Evolutionary conservation across 2,888 invertebrate species (phyloP), one percentile per base, ranked within the genome.

Genomic region (Hypercompe scribonia): DNA sequence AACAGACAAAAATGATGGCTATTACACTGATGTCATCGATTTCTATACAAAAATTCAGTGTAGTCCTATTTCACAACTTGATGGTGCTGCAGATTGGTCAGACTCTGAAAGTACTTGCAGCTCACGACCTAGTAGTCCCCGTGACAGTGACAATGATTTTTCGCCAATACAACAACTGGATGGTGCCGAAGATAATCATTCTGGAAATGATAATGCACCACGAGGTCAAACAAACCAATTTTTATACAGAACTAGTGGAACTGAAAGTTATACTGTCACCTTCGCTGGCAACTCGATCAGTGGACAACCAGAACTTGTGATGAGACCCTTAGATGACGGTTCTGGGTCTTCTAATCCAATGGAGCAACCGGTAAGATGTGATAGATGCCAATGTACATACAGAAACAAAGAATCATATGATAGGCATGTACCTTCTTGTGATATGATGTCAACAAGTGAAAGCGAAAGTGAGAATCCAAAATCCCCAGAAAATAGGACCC

Each of bases 331-430:
- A 75, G 95, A 95, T 72, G 95, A 96, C 70, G 89, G 88, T 42
- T 87, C 92, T 42, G 88, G 87, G 2, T 88, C 90, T 65, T 87
- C 94, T 58, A 96, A 96, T 67, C 95, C 96, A 71, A 95, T 96
- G 63, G 97, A 97, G 83, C 97, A 97, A 84, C 97, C 98, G 13
- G 98, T 99, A 1, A 97, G 98, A 85, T 99, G 99, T 91, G 97
- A 97, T 83, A 97, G 98, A 79, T 99, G 99, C 88, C 98, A 98
- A 85, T 97, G 98, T 87, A 98, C 98, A 3, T 98, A 98, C 87
- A 96, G 98, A 85, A 98, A 98, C 68, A 97, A 97, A 79, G 97
- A 97, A 76, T 98, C 98, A 71, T 98, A 97, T 87, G 97, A 98
- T 85, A 96, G 98, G 65, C 98, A 98, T 89, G 93, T 98, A 76